These are phyloP conservation scores for Melanotus villosus DNA, from an alignment of 2,888 invertebrate genomes.

Conservation along the genomic window DNA sequence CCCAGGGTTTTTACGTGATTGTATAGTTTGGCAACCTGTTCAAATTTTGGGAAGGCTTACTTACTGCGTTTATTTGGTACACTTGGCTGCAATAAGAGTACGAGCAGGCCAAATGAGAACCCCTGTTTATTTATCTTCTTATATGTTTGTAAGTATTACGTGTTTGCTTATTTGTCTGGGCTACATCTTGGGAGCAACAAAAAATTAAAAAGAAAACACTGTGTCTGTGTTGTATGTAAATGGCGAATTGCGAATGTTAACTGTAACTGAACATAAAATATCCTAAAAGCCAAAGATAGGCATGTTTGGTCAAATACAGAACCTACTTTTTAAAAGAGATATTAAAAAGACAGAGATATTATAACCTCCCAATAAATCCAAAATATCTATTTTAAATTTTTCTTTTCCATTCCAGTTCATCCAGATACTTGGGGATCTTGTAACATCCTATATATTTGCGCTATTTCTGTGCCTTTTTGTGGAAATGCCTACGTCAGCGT, in stretches of 20 bases:
- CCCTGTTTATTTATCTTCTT: constrained; percentile 52
- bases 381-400: not conserved
- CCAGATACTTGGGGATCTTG: constrained; percentile 51
- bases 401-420: constrained; percentile 49
- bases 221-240: too few relatives aligned
- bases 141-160: constrained; percentile 54
- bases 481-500: constrained; percentile 60
- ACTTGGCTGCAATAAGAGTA: constrained; percentile 53
- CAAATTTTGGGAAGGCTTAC: constrained; percentile 58
- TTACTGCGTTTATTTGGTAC: constrained; percentile 59
- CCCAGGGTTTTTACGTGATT: constrained; percentile 34
- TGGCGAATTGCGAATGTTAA: too few relatives aligned
- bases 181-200: too few relatives aligned
- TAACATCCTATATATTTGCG: constrained; percentile 55
- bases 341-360: too few relatives aligned
- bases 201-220: too few relatives aligned
- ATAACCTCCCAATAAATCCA: too few relatives aligned
- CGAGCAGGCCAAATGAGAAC: constrained; percentile 51
- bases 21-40: constrained; percentile 47
- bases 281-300: too few relatives aligned
- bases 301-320: too few relatives aligned
- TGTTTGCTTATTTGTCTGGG: too few relatives aligned
- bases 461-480: constrained; percentile 57
- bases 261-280: too few relatives aligned
- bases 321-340: too few relatives aligned